Base-by-base conservation (phyloP, 2,797 vertebrate genomes). In the Sebastes taczanowskii region DNA sequence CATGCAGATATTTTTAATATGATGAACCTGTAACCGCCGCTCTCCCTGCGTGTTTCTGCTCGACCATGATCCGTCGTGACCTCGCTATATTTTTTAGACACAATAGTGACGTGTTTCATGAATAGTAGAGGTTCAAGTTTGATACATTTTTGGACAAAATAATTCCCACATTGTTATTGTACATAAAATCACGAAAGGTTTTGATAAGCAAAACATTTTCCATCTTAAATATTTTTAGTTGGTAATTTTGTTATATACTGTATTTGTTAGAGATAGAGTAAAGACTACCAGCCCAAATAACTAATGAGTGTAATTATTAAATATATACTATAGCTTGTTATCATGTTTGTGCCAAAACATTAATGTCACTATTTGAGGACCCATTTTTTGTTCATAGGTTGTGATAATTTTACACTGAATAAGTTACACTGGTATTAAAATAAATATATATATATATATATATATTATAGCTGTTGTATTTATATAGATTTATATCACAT, bases 1-100 rank as follows among this genome's bases (percentile, higher is more conserved):
- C 38, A 42, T n/a, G 30, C 30, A 70, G 71, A 84, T 88, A 81
- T 86, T 90, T 91, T 85, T 82, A 80, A 55, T 77, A 79, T 58
- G n/a, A 74, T 71, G 4, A 78, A 74, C 7, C 63, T 38, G 16
- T 66, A 20, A 20, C 29, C 9, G 2, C 34, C 46, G 34, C 11
- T 66, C n/a, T 49, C n/a, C 65, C 58, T 71, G 29, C 59, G 65
- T 11, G 7, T 79, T 70, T 74, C 60, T 58, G 62, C 42, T 60
- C 32, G 30, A 49, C 53, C 25, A 22, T 71, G 20, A 80, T 70
- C 16, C 74, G 42, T 71, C 60, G 58, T 66, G 16, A 80, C 72
- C 32, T 78, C 75, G 77, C 42, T 71, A 11, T 83, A 61, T 72
- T 79, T 83, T 86, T 82, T 23, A 74, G 18, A 79, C 49, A 66